Base-by-base conservation (phyloP, 2,888 invertebrate genomes). In the Mamestra brassicae region DNA sequence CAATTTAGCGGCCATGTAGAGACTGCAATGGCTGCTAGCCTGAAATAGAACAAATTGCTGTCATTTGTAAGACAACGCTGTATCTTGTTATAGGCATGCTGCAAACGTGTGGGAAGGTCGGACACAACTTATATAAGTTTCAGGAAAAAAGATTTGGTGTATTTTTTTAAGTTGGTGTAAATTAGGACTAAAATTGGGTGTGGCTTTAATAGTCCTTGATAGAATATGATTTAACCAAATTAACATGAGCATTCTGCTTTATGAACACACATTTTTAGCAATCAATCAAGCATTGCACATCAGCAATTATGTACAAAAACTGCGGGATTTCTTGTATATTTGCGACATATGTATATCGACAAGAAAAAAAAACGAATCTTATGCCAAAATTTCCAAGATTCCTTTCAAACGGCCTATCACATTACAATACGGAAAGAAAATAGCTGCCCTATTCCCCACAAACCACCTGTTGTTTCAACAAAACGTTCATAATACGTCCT, bases 41-140 rank as follows among this genome's bases (percentile, higher is more conserved):
- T 69, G 68, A 85, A 85, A 86, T 86, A 83, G 86, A 86, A 74
- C 77, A 73, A 85, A 83, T 81, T 83, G 86, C 76, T 74, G 78
- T 78, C 81, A 84, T 83, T 85, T 83, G 81, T 80, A 74, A 78
- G 74, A 78, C 78, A 78, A 74, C 81, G 75, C 76, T 76, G 69
- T 54, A 62, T 84, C 81, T 83, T 81, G 80, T 68, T 83, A 83
- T 83, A 83, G 83, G 64, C 83, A 80, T 62, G 71, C 69, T 60
- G 64, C 61, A 36, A 10, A 7, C 70, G 69, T 52, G 70, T 73
- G 61, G 73, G 83, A 79, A 82, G 75, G 67, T 79, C 66, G 71
- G 60, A 2, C 26, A n/a, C 13, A 13, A 65, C 42, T 63, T 57
- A 15, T 36, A 38, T 36, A 62, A 34, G 15, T 45, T 61, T 34